Evolutionary conservation across 2,888 invertebrate genomes (phyloP).

Genomic region (Nephrotoma appendiculata): DNA sequence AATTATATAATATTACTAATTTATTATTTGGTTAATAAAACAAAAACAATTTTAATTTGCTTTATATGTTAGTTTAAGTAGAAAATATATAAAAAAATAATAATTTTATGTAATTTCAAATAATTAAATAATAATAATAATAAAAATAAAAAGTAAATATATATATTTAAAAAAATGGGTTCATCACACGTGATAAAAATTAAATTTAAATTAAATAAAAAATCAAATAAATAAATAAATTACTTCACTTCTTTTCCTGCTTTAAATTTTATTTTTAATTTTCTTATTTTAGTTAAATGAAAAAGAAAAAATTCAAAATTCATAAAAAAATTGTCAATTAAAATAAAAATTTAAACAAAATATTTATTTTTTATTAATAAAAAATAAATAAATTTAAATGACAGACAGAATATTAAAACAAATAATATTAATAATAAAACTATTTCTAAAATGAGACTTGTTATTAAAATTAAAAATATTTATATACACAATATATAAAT

Average conservation of each 20-base stretch:
- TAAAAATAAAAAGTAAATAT: not conserved
- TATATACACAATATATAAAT: not conserved
- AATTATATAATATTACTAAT: not conserved
- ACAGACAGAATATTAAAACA: not conserved
- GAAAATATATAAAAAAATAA: not conserved
- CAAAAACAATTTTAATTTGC: not conserved
- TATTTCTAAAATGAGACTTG: not conserved
- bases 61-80: not conserved
- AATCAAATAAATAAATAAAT: not conserved
- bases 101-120: not conserved
- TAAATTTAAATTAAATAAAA: not conserved
- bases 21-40: not conserved
- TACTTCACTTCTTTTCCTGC: not conserved
- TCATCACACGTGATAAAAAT: not conserved
- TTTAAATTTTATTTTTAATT: not conserved
- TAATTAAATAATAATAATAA: not conserved
- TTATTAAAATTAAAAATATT: not conserved
- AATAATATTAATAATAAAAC: not conserved
- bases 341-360: not conserved
- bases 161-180: not conserved
- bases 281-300: not conserved
- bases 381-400: not conserved
- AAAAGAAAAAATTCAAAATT: not conserved
- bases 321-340: not conserved
- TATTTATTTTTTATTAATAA: not conserved